Evolutionary conservation across 2,888 invertebrate genomes (phyloP), one percentile per base, ranked within the genome.

Genomic region (Hoplodrina ambigua): DNA sequence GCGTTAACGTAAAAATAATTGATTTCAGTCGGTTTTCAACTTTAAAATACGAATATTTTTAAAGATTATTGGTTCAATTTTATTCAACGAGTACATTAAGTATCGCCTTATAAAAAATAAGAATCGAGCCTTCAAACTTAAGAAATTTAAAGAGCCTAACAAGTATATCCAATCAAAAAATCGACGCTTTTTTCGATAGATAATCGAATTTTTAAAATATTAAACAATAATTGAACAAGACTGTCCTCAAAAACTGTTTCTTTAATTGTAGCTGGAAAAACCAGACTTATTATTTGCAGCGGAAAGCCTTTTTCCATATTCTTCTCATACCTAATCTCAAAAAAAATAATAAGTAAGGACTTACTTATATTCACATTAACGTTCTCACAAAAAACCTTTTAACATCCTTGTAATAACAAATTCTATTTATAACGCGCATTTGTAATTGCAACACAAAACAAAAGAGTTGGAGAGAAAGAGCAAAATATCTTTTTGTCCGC

Each of bases 361-460:
- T 17, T 11, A 54, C 53, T 37, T n/a, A 46, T 55, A 44, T 70
- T 15, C 20, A 54, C 41, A 49, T 55, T 30, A 72, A 50, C 49
- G 10, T 4, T 49, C n/a, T 10, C 15, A 49, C 49, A 19, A 41
- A 33, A 46, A 52, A 57, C 17, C 44, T 37, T 5, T 10, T 41
- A 44, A 25, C 11, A 41, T 15, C 37, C 17, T 57, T 46, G 15
- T 44, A 15, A 33, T 37, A 56, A 52, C n/a, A 46, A 53, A 46
- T 57, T 30, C 13, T 4, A 76, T 70, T 76, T n/a, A 54, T 37
- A 37, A 57, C 2, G 15, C 46, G 15, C 46, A 53, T 66, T 4
- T 49, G 58, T 56, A 76, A 67, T 59, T 49, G 25, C 58, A 67
- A 49, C 19, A 20, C n/a, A 44, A 67, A 66, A 41, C 53, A 57